Percentiles rank a stretch among this genome's conserved stretches.
Conservation (phyloP, 1,140 invertebrate species). For the Drosophila pseudoobscura region DNA sequence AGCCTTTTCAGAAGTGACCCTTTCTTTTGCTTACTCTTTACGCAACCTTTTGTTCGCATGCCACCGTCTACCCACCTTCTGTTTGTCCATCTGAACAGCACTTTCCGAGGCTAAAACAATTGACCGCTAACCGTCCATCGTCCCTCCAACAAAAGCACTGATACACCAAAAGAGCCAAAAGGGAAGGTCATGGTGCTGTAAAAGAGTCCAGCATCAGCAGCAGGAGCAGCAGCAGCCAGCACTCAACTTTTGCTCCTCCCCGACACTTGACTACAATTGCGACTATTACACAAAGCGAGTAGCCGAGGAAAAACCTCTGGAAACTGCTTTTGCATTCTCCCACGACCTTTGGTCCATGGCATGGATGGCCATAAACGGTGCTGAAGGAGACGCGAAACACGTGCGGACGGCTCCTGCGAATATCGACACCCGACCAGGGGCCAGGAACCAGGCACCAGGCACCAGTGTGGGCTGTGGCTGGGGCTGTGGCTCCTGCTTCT, state of each 20-base stretch:
- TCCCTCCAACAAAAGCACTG: no score
- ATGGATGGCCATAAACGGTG: constrained; percentile 45
- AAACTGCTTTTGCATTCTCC: constrained; percentile 9
- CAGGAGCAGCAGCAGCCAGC: constrained; percentile 9
- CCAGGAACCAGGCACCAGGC: background rate
- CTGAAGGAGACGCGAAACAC: constrained; percentile 41
- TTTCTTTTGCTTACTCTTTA: no score
- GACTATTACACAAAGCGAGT: constrained; percentile 46
- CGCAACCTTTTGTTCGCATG: no score
- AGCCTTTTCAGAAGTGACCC: no score
- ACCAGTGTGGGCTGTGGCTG: no score
- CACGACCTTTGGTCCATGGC: background rate
- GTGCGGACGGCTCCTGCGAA: constrained; percentile 18
- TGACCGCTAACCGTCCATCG: constrained; percentile 35
- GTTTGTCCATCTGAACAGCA: no score
- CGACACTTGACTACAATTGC: constrained; percentile 54
- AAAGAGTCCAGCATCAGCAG: background rate
- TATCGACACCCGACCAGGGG: constrained; percentile 12
- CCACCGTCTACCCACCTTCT: no score
- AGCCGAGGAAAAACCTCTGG: constrained; percentile 12
- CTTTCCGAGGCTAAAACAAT: constrained; percentile 37
- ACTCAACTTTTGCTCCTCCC: constrained; percentile 35
- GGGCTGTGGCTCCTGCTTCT: no score
- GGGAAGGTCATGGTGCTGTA: background rate
- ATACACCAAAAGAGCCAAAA: background rate